Evolutionary conservation across 1,140 invertebrate species (phyloP).

Genomic region (Leptopilina clavipes): DNA sequence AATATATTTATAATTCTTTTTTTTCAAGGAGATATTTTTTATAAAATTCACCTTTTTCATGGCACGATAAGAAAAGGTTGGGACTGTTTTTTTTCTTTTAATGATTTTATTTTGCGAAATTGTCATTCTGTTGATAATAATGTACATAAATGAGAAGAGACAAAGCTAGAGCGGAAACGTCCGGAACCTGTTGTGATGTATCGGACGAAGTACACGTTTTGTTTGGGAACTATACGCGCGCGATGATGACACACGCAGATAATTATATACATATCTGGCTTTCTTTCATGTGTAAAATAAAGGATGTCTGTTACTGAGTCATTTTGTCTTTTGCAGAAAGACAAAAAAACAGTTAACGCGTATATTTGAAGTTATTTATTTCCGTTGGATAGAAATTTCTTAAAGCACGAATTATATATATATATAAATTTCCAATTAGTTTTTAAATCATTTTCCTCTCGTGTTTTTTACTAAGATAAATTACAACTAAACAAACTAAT

Average conservation of each 20-base stretch:
- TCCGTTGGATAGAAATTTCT: background rate
- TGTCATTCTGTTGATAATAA: background rate
- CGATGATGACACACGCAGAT: constrained; percentile 13
- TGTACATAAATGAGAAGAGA: background rate
- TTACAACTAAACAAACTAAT: too few species aligned
- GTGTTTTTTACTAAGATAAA: too few species aligned
- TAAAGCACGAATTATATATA: too few species aligned
- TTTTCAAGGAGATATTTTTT: too few species aligned
- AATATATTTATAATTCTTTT: too few species aligned
- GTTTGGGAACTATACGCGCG: background rate
- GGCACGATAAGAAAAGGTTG: too few species aligned
- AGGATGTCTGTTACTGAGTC: constrained; percentile 8
- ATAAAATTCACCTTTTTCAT: too few species aligned
- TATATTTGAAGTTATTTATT: background rate
- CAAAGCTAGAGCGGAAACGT: background rate
- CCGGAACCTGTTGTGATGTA: background rate
- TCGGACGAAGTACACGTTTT: background rate
- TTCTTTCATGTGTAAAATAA: constrained; percentile 20
- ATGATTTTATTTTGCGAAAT: too few species aligned
- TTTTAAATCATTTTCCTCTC: too few species aligned
- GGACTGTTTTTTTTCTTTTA: too few species aligned
- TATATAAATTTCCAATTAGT: too few species aligned
- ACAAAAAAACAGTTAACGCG: background rate
- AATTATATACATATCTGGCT: background rate
- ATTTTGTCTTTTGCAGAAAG: constrained; percentile 13